phyloP scores from a whole-genome alignment of 2,797 vertebrate species.

The Coregonus ussuriensis region DNA sequence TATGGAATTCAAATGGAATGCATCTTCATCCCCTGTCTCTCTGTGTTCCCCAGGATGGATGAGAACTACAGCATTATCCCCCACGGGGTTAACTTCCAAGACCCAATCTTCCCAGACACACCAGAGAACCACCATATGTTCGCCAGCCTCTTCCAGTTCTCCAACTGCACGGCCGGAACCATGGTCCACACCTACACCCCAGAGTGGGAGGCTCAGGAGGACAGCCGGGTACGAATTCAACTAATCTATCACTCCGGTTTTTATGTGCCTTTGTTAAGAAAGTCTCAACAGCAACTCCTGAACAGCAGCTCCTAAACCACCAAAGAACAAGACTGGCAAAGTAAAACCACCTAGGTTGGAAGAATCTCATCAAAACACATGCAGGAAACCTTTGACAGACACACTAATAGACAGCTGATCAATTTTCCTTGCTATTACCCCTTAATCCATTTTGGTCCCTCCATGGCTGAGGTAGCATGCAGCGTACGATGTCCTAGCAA shows the following conservation, averaged over 20 bases:
- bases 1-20: background rate
- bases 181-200: slow-evolving; percentile 78
- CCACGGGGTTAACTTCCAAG: slow-evolving; percentile 86
- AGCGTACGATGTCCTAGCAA: background rate
- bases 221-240: slow-evolving; percentile 76
- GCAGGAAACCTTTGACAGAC: background rate
- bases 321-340: background rate
- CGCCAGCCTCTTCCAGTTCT: slow-evolving; percentile 84
- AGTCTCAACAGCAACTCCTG: background rate
- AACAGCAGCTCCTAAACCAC: background rate
- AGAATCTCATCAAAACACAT: background rate
- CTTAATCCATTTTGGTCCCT: background rate
- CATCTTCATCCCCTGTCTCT: background rate
- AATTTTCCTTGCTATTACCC: background rate
- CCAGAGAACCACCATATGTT: slow-evolving; percentile 82
- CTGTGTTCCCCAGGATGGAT: slow-evolving; percentile 75
- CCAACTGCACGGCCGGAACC: slow-evolving; percentile 81
- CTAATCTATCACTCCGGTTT: background rate
- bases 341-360: too few relatives aligned
- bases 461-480: background rate
- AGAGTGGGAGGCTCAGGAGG: slow-evolving; percentile 83
- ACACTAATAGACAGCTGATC: background rate
- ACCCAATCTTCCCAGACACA: slow-evolving; percentile 82
- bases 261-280: background rate
- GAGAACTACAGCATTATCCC: slow-evolving; percentile 85